Evolutionary conservation across 1,140 invertebrate genomes (phyloP).

Genomic region (Kradibia gibbosae): DNA sequence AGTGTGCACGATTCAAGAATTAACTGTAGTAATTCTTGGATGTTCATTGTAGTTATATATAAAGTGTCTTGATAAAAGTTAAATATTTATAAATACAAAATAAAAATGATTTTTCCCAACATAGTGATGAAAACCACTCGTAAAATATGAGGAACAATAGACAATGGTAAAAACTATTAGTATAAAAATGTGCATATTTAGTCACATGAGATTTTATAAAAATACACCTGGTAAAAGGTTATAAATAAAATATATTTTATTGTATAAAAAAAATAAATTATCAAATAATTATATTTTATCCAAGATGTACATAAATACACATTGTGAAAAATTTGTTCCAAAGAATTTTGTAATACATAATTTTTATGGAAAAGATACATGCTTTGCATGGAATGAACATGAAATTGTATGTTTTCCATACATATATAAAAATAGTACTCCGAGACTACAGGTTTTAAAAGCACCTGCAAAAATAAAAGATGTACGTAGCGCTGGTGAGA

Average conservation of each 20-base stretch:
- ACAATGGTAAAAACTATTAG: no score
- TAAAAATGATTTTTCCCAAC: no score
- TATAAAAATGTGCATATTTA: no score
- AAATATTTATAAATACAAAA: no score
- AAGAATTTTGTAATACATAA: slow-evolving; percentile 55
- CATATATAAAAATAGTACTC: not conserved
- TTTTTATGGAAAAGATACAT: slow-evolving; percentile 59
- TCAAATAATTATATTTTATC: not conserved
- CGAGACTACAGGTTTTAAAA: slow-evolving; percentile 40
- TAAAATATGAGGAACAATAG: no score
- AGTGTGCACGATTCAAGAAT: no score
- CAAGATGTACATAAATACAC: slow-evolving; percentile 55
- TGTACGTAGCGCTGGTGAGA: slow-evolving; percentile 56
- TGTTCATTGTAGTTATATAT: no score
- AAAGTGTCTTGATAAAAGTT: no score
- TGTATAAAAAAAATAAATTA: not conserved
- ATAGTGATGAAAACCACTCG: no score
- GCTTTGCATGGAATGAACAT: slow-evolving; percentile 60
- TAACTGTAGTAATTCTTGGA: no score
- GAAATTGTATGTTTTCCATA: slow-evolving; percentile 58
- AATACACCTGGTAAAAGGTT: not conserved
- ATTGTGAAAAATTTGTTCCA: slow-evolving; percentile 47
- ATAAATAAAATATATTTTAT: not conserved
- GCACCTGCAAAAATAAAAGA: slow-evolving; percentile 58
- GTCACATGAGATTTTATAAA: no score